These are phyloP conservation scores for Anoplopoma fimbria DNA, from an alignment of 2,113 vertebrate genomes.

Conservation along the genomic window DNA sequence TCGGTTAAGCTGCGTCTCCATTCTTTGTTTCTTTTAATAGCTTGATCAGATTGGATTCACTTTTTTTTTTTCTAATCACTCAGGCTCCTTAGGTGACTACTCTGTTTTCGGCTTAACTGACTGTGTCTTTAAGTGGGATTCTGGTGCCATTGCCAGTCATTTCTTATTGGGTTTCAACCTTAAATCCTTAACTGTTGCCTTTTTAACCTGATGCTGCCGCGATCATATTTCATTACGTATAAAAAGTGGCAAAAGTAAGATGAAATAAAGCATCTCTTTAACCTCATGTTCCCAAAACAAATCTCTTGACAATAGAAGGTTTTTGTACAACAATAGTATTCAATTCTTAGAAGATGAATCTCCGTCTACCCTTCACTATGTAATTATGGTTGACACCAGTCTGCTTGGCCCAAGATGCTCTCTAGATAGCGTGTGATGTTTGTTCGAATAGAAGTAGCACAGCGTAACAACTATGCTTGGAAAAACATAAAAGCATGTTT, in stretches of 20 bases:
- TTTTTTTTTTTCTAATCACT: slow-evolving; percentile 71
- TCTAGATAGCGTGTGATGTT: slow-evolving; percentile 30
- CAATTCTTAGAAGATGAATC: slow-evolving; percentile 11
- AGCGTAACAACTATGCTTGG: slow-evolving; percentile 36
- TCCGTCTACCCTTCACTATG: not conserved
- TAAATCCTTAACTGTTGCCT: not conserved
- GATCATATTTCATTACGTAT: not conserved
- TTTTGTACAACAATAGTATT: not conserved
- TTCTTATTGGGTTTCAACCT: not conserved
- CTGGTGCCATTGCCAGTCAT: slow-evolving; percentile 1
- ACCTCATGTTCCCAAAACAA: slow-evolving; percentile 16
- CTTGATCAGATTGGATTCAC: slow-evolving; percentile 75
- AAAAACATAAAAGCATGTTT: slow-evolving; percentile 45
- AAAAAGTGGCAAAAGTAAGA: not conserved
- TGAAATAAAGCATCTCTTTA: not conserved
- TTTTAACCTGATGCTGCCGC: not conserved
- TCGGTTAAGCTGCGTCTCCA: slow-evolving; percentile 40
- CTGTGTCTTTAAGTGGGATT: slow-evolving; percentile 37
- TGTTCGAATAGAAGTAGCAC: slow-evolving; percentile 36
- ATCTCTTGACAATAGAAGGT: not conserved
- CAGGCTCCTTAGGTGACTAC: slow-evolving; percentile 63
- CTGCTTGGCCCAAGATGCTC: slow-evolving; percentile 30
- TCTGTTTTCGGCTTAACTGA: slow-evolving; percentile 49
- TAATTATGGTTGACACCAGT: slow-evolving; percentile 28
- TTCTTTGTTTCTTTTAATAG: slow-evolving; percentile 77